phyloP scores from a whole-genome alignment of 2,888 invertebrate genomes.

The Caenorhabditis doughertyi region DNA sequence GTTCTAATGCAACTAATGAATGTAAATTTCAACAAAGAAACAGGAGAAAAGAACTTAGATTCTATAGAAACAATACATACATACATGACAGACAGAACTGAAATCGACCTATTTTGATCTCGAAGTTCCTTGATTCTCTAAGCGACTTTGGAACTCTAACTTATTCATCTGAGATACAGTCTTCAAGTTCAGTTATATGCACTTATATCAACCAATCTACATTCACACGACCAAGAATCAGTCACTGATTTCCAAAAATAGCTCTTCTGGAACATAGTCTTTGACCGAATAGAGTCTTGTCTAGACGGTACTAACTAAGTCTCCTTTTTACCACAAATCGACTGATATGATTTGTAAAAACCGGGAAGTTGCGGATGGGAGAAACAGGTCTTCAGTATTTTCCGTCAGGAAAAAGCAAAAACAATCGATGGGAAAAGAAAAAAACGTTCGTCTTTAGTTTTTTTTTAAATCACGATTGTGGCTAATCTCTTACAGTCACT shows the following conservation, averaged over 20 bases:
- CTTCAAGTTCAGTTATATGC: background rate
- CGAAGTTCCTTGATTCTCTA: too few species aligned
- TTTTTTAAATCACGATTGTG: conserved; percentile 17
- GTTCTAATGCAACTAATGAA: too few species aligned
- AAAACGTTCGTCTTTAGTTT: conserved; percentile 26
- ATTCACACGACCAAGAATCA: too few species aligned
- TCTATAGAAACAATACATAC: too few species aligned
- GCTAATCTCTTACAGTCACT: conserved; percentile 30
- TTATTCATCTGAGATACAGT: too few species aligned
- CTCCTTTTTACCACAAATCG: background rate
- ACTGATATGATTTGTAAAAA: conserved; percentile 51
- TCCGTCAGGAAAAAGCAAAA: background rate
- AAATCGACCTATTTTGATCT: too few species aligned
- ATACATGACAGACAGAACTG: too few species aligned
- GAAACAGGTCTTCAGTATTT: conserved; percentile 16
- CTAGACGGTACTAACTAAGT: background rate
- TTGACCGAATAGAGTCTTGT: background rate
- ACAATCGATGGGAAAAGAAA: conserved; percentile 18
- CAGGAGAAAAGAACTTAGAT: too few species aligned
- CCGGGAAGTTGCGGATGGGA: conserved; percentile 30
- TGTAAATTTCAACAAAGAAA: too few species aligned
- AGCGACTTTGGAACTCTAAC: too few species aligned
- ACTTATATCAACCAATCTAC: too few species aligned
- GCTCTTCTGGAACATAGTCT: background rate
- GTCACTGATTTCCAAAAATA: conserved; percentile 2